Evolutionary conservation across 2,888 invertebrate species (phyloP).

Genomic region (Carpatolechia fugitivella): DNA sequence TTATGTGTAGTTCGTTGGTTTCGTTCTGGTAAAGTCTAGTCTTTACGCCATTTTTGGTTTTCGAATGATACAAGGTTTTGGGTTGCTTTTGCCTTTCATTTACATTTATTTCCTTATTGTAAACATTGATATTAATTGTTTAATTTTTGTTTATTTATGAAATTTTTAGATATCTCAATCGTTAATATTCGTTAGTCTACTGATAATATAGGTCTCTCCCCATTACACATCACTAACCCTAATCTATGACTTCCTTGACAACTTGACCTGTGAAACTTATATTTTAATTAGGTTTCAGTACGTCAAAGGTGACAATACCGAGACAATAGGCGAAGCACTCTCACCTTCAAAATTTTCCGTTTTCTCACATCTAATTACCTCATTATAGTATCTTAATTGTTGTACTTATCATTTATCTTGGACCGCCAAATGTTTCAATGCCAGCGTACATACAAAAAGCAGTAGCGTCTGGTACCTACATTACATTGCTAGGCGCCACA

Average conservation of each 20-base stretch:
- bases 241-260: too few species aligned
- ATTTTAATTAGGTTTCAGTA: too few species aligned
- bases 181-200: too few species aligned
- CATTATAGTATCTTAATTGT: not conserved
- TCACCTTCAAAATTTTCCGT: not conserved
- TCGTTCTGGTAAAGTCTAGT: not conserved
- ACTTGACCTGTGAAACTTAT: too few species aligned
- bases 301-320: too few species aligned
- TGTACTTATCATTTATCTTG: not conserved
- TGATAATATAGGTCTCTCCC: too few species aligned
- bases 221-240: too few species aligned
- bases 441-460: not conserved
- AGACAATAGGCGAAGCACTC: too few species aligned
- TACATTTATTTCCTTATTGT: not conserved
- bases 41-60: constrained; percentile 12
- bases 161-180: too few species aligned
- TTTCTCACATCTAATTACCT: not conserved
- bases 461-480: not conserved
- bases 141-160: not conserved
- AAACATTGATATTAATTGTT: not conserved
- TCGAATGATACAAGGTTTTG: constrained; percentile 5
- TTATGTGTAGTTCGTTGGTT: constrained; percentile 1
- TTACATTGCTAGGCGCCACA: constrained; percentile 3
- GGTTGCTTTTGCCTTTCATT: not conserved
- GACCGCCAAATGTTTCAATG: constrained; percentile 4